Evolutionary conservation across 2,797 vertebrate genomes (phyloP), one percentile per base, ranked within the genome.

Genomic region (Chaetophractus vellerosus): DNA sequence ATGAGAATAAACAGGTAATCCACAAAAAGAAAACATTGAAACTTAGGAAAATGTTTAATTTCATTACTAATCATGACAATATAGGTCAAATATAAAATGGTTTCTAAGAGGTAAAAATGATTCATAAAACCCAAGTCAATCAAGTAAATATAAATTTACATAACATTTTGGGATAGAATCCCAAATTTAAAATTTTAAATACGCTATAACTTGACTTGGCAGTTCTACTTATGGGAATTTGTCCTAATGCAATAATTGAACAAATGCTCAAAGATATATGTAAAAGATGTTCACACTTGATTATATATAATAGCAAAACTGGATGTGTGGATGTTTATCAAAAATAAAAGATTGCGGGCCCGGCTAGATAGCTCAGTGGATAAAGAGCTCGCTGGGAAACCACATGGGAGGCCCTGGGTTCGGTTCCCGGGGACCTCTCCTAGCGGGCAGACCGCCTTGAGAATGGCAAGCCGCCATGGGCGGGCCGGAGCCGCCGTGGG

Each of bases 251-350:
- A 59, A 36, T 66, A 72, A 59, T 52, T 89, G 68, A 88, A 63
- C 48, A 75, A 75, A 21, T 71, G 14, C 83, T 69, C 41, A 81
- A 88, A 55, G 50, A 33, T n/a, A 23, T 4, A 69, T 28, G 15
- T 66, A 71, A 86, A 71, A 81, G 31, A 26, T 78, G 16, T 59
- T 93, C 9, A 68, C 82, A 33, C 7, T 23, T 66, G 81, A 9
- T 45, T 76, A 79, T 55, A 16, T 55, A 16, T 69, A 89, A 48
- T 69, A 57, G 41, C 52, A 86, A 89, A 94, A 92, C 33, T 86
- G 2, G n/a, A 2, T 74, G 15, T 76, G 23, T 9, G 71, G 45
- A 2, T 33, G 21, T 87, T 33, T 23, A 41, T 82, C 18, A 82
- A 78, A 94, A 66, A 50, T 83, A 24, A 38, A 78, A 66, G 50